phyloP scores from a whole-genome alignment of 2,113 vertebrate species.

The Todiramphus chloris region DNA sequence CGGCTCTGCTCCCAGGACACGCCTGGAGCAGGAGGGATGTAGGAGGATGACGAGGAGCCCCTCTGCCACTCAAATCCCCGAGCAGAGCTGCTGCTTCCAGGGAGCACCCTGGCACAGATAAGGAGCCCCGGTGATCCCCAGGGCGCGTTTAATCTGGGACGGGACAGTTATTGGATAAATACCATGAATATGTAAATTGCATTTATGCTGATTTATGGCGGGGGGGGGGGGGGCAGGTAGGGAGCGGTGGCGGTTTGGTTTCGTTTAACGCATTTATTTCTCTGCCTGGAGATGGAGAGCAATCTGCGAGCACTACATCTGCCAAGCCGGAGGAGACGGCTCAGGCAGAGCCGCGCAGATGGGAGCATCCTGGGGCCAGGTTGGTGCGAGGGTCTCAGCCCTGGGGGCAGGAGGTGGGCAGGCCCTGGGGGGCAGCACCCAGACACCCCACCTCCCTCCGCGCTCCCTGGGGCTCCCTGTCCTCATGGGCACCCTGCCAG shows the following conservation, averaged over 20 bases:
- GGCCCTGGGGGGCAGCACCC: not conserved
- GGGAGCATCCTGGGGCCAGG: not conserved
- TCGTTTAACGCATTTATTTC: conserved; percentile 48
- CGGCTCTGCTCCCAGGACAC: not conserved
- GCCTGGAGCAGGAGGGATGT: not conserved
- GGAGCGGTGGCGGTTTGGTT: not conserved
- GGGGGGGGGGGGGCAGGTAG: not conserved
- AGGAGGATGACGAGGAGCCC: not conserved
- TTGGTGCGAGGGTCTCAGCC: not conserved
- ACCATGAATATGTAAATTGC: conserved; percentile 71
- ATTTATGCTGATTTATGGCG: conserved; percentile 64
- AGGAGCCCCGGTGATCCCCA: conserved; percentile 2
- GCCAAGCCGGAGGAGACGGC: not conserved
- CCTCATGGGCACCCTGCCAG: accelerated
- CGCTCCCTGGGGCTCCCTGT: not conserved
- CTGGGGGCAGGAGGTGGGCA: not conserved
- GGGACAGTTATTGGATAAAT: conserved; percentile 64
- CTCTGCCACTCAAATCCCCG: not conserved
- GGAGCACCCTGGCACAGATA: conserved; percentile 2
- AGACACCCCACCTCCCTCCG: accelerated
- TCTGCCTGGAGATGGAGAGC: conserved; percentile 25
- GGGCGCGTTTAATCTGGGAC: conserved; percentile 58
- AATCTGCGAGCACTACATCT: not conserved
- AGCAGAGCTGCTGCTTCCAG: not conserved
- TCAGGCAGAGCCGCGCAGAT: not conserved